Percentiles rank a stretch among this genome's conserved stretches.
phyloP scores from a whole-genome alignment of 2,797 vertebrate species.

The Poeciliopsis paucimaculata region DNA sequence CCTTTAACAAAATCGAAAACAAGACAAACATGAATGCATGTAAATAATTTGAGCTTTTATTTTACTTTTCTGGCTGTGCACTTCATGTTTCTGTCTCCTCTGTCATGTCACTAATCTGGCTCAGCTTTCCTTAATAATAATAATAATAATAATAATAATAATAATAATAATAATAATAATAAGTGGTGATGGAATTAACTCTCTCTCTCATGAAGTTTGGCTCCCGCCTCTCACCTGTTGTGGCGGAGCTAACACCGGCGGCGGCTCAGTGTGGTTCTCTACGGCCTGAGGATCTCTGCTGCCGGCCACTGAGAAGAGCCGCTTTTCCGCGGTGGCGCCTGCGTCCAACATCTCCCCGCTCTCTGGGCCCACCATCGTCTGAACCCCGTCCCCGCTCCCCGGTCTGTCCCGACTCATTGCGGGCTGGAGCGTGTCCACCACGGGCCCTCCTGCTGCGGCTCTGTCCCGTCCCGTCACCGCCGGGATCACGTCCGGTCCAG shows the following conservation, averaged over 20 bases:
- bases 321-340: constrained; percentile 72
- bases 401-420: constrained; percentile 85
- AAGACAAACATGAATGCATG: background rate
- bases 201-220: background rate
- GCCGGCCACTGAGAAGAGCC: constrained; percentile 70
- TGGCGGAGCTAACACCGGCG: constrained; percentile 69
- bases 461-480: constrained; percentile 85
- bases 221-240: constrained; percentile 65
- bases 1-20: background rate
- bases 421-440: constrained; percentile 61
- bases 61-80: background rate
- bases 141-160: background rate
- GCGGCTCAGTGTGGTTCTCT: constrained; percentile 81
- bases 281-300: constrained; percentile 76
- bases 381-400: constrained; percentile 54
- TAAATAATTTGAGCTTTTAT: background rate
- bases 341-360: constrained; percentile 82
- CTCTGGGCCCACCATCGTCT: constrained; percentile 80
- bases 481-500: constrained; percentile 67
- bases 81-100: background rate
- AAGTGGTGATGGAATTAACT: background rate
- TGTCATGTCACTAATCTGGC: background rate
- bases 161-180: too few species aligned
- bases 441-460: constrained; percentile 78
- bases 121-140: constrained; percentile 15